These are phyloP conservation scores for Eclectus roratus DNA, from an alignment of 2,113 vertebrate genomes.

Conservation along the genomic window DNA sequence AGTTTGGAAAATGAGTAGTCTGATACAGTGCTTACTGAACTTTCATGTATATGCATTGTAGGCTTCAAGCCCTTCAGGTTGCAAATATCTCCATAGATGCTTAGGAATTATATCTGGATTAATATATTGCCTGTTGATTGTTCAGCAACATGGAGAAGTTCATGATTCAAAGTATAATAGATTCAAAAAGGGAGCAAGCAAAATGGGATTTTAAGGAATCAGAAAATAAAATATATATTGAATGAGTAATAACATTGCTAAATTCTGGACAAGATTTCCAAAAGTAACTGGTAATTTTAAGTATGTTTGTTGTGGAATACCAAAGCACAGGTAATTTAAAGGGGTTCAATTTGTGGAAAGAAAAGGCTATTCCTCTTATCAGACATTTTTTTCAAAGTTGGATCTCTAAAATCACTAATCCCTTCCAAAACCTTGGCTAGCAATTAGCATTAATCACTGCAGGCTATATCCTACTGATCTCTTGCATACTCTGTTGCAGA, in stretches of 20 bases:
- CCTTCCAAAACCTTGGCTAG: neutral
- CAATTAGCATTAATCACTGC: neutral
- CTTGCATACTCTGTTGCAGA: neutral
- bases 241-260: neutral
- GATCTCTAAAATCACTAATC: neutral
- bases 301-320: neutral
- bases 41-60: neutral
- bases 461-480: neutral
- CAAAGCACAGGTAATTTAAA: neutral
- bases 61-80: neutral
- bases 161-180: neutral
- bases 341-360: neutral
- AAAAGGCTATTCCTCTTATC: neutral
- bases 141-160: neutral
- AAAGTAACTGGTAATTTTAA: neutral
- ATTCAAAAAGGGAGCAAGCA: neutral
- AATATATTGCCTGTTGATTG: neutral
- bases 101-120: neutral
- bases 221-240: neutral
- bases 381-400: neutral
- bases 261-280: neutral
- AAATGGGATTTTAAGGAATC: neutral
- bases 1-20: slow-evolving; percentile 33
- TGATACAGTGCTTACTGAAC: neutral
- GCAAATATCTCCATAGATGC: neutral